A percentile compares a stretch with the other conserved stretches of the same genome.
These are phyloP conservation scores for Ranitomeya variabilis DNA, from an alignment of 2,113 vertebrate species.

Conservation along the genomic window DNA sequence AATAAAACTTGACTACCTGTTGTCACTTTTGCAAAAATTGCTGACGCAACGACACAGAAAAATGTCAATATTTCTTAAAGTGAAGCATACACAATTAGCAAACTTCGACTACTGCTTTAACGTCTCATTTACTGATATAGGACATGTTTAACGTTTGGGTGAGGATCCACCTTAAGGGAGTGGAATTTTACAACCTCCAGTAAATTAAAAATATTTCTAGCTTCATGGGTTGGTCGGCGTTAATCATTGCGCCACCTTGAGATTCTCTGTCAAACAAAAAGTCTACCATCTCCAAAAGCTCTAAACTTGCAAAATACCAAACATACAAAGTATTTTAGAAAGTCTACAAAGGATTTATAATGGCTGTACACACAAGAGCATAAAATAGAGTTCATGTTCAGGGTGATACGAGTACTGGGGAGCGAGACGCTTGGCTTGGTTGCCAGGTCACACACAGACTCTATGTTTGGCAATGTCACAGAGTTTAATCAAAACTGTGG, in stretches of 20 bases:
- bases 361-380: neutral
- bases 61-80: neutral
- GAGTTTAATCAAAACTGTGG: neutral
- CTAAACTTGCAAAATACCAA: neutral
- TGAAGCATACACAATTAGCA: neutral
- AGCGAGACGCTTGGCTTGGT: neutral
- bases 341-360: neutral
- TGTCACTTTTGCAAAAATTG: neutral
- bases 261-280: neutral
- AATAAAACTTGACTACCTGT: neutral
- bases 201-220: neutral
- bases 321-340: neutral
- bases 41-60: neutral
- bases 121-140: neutral
- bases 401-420: neutral
- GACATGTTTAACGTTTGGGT: neutral
- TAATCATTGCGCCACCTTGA: conserved; percentile 25
- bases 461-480: neutral
- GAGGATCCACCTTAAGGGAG: neutral
- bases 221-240: neutral
- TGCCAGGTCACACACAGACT: neutral
- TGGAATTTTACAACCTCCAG: neutral
- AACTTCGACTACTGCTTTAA: neutral
- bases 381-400: neutral
- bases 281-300: neutral